A percentile compares a stretch with the other conserved stretches of the same genome.
phyloP scores from a whole-genome alignment of 2,888 invertebrate genomes.

The Lydus trimaculatus region DNA sequence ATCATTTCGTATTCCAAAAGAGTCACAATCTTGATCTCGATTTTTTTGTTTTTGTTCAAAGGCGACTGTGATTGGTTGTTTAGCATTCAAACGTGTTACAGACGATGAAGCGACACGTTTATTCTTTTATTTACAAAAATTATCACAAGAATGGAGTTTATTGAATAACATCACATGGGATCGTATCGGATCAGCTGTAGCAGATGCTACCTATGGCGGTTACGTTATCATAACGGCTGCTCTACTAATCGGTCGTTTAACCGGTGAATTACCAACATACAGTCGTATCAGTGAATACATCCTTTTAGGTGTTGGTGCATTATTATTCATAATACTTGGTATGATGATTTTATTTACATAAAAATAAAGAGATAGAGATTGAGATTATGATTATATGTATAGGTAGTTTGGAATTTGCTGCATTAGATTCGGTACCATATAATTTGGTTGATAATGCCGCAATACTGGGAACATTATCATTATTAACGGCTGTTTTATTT shows the following conservation, averaged over 20 bases:
- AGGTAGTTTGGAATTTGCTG: slow-evolving; percentile 75
- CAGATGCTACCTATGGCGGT: slow-evolving; percentile 72
- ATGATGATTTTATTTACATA: no score
- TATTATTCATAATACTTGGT: slow-evolving; percentile 74
- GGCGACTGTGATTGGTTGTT: slow-evolving; percentile 72
- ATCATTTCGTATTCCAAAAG: slow-evolving; percentile 3
- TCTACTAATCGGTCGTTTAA: slow-evolving; percentile 69
- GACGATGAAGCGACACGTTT: slow-evolving; percentile 75
- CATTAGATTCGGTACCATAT: slow-evolving; percentile 74
- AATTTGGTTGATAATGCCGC: slow-evolving; percentile 75
- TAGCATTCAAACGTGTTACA: slow-evolving; percentile 74
- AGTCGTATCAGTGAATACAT: slow-evolving; percentile 72
- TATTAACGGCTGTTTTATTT: slow-evolving; percentile 73
- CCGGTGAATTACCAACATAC: slow-evolving; percentile 71
- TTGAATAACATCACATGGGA: slow-evolving; percentile 79
- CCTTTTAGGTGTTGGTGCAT: slow-evolving; percentile 72
- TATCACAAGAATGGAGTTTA: slow-evolving; percentile 78
- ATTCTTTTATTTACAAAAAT: slow-evolving; percentile 73
- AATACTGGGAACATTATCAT: slow-evolving; percentile 71
- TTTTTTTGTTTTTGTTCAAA: slow-evolving; percentile 53
- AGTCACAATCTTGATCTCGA: slow-evolving; percentile 1
- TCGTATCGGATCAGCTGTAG: slow-evolving; percentile 71
- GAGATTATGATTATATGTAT: slow-evolving; percentile 14
- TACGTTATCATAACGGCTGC: slow-evolving; percentile 76
- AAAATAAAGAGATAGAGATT: slow-evolving; percentile 14